phyloP scores from a whole-genome alignment of 2,888 invertebrate genomes.

The Scotopteryx bipunctaria region DNA sequence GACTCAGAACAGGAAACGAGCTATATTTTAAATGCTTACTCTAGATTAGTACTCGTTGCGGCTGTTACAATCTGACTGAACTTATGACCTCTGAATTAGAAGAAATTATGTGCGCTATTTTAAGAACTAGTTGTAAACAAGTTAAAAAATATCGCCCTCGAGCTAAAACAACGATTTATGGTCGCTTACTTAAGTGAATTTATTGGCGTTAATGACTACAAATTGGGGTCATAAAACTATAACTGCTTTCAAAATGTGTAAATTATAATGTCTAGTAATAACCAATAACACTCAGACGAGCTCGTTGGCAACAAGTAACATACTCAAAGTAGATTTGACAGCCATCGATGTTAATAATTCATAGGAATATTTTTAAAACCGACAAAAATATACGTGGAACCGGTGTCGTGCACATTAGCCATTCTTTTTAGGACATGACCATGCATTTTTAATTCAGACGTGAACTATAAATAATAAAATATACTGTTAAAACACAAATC shows the following conservation, averaged over 20 bases:
- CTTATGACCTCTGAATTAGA: constrained; percentile 36
- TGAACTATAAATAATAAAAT: constrained; percentile 50
- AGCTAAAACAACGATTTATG: constrained; percentile 23
- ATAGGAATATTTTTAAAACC: not conserved
- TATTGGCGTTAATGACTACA: constrained; percentile 34
- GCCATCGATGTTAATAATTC: not conserved
- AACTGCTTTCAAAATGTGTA: constrained; percentile 23
- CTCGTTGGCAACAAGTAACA: not conserved
- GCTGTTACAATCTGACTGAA: constrained; percentile 51
- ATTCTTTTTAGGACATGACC: constrained; percentile 49
- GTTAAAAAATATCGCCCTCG: constrained; percentile 17
- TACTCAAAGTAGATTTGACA: constrained; percentile 6
- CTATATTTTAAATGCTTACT: constrained; percentile 72
- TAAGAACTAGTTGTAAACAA: constrained; percentile 14
- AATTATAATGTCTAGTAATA: constrained; percentile 21
- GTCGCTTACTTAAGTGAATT: constrained; percentile 31
- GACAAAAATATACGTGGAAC: constrained; percentile 10
- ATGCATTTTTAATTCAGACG: constrained; percentile 51
- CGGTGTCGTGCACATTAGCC: constrained; percentile 36
- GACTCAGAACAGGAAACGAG: constrained; percentile 70
- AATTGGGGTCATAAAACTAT: constrained; percentile 34
- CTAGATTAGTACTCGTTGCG: constrained; percentile 72
- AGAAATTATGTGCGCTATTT: constrained; percentile 35
- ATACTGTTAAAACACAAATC: constrained; percentile 49
- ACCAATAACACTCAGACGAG: constrained; percentile 2